Percentiles rank a stretch among this genome's conserved stretches.
Conservation (phyloP, 2,113 vertebrate species). For the Penelope pileata region DNA sequence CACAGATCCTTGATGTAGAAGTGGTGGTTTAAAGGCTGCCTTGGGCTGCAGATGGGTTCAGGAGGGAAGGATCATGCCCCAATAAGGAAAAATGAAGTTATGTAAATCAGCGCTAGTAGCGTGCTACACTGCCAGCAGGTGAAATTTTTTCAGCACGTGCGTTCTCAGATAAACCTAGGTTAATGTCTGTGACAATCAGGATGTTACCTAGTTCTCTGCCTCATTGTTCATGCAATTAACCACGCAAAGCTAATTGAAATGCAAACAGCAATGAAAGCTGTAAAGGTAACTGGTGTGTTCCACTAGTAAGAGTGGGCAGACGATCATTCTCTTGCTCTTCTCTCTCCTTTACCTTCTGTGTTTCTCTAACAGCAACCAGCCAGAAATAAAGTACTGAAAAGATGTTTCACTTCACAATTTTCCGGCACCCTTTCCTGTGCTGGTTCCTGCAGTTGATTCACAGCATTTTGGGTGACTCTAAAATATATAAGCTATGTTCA, state of each 20-base stretch:
- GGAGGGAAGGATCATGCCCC: not conserved
- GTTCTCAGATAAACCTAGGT: not conserved
- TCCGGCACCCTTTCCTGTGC: not conserved
- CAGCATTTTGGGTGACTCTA: not conserved
- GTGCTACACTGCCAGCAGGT: not conserved
- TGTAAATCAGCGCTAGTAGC: not conserved
- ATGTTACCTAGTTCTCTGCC: not conserved
- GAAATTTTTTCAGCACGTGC: not conserved
- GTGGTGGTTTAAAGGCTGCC: not conserved
- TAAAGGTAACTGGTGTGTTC: not conserved
- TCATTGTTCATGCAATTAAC: not conserved
- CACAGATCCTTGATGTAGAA: not conserved
- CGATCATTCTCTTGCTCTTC: not conserved
- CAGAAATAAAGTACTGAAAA: not conserved
- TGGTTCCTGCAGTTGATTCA: not conserved
- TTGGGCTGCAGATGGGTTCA: not conserved
- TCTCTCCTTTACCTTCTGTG: not conserved
- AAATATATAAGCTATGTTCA: not conserved
- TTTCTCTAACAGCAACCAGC: not conserved
- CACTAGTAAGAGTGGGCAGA: not conserved
- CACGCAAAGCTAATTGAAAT: not conserved
- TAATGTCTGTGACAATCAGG: not conserved
- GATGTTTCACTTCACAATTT: not conserved
- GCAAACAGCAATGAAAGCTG: not conserved
- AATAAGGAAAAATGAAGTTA: not conserved